Evolutionary conservation across 2,888 invertebrate genomes (phyloP), one percentile per base, ranked within the genome.

Genomic region (Lasioglossum lativentre): DNA sequence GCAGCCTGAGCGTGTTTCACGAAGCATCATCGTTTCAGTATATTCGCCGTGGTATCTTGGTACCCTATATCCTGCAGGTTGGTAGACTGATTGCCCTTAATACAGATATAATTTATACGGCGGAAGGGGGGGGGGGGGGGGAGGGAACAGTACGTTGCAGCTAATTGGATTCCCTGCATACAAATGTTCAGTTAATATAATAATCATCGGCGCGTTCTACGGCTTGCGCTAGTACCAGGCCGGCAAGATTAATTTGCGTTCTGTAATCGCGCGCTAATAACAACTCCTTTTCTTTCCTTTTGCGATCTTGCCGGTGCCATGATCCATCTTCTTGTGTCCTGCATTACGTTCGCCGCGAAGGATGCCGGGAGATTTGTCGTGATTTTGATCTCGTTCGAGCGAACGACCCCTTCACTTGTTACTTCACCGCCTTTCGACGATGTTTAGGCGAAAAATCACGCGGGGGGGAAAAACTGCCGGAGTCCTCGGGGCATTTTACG

Each of bases 31-130:
- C 82, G 27, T 63, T 63, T 70, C 75, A 30, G 16, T 56, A 76
- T 47, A n/a, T 16, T 16, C 59, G 59, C 30, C n/a, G 71, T 47
- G 76, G 79, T 59, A 85, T 85, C 83, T 59, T 81, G 2, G 75
- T 47, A 82, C 82, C 75, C 81, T 70, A 63, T 63, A 52, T 74
- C 80, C 45, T 14, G 68, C 85, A 78, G 81, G 75, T 59, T 34
- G 68, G 66, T 68, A 76, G 83, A 83, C 86, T 90, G 91, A 92
- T 92, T 92, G 93, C 90, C 91, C 91, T 89, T 93, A 93, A 93
- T 93, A 93, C 91, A 89, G 87, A 89, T 92, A 90, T 92, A 93
- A 93, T 93, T 91, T 87, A 89, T 90, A 79, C 80, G 75, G 68
- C 5, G 72, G 6, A 0, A 34, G 66, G 19, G 59, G 27, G 14